Percentiles rank a stretch among this genome's conserved stretches.
These are phyloP conservation scores for Psittacus erithacus DNA, from an alignment of 2,113 vertebrate species.

Conservation along the genomic window DNA sequence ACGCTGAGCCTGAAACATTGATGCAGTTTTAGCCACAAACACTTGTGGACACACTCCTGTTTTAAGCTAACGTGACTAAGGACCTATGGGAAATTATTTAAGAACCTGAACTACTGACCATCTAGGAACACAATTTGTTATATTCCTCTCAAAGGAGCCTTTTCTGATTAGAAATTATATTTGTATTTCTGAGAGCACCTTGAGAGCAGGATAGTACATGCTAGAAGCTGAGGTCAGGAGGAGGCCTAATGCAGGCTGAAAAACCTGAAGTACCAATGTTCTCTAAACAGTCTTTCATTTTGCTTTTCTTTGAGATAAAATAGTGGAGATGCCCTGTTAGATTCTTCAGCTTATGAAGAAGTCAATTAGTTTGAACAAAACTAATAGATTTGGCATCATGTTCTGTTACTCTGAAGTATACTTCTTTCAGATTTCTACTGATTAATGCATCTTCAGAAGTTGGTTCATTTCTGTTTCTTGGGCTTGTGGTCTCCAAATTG, in stretches of 20 bases:
- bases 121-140: neutral
- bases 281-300: neutral
- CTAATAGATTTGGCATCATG: neutral
- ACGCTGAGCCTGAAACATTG: neutral
- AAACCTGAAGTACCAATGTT: neutral
- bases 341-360: neutral
- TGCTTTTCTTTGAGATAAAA: neutral
- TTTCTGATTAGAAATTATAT: neutral
- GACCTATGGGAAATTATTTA: neutral
- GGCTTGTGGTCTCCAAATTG: neutral
- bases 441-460: conserved; percentile 31
- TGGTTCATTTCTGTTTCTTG: conserved; percentile 40
- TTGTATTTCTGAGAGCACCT: neutral
- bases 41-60: neutral
- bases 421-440: neutral
- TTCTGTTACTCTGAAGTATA: neutral
- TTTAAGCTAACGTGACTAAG: neutral
- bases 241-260: neutral
- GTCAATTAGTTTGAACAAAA: neutral
- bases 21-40: neutral
- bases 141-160: neutral
- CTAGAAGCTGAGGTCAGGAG: neutral
- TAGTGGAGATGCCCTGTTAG: neutral
- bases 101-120: neutral
- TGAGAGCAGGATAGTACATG: neutral